Conservation (phyloP, 2,888 invertebrate species). For the Phortica okadai region DNA sequence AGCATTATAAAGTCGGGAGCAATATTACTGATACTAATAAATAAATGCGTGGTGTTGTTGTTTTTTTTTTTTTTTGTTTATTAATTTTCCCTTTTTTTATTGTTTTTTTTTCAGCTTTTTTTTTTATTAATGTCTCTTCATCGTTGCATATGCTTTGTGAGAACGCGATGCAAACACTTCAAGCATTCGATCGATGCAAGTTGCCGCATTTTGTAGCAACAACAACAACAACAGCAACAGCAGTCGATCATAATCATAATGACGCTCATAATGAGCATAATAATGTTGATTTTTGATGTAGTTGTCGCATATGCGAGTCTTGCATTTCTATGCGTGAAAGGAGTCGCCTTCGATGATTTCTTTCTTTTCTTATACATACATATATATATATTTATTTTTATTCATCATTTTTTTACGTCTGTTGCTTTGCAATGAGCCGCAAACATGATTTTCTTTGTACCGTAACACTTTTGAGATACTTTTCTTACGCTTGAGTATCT, state of each 20-base stretch:
- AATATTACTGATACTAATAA: too few relatives aligned
- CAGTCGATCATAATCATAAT: constrained; percentile 31
- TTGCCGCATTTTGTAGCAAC: constrained; percentile 56
- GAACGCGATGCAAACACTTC: not conserved
- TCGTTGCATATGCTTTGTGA: constrained; percentile 48
- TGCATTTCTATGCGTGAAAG: constrained; percentile 62
- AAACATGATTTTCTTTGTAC: constrained; percentile 66
- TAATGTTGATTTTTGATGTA: constrained; percentile 38
- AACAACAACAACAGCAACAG: constrained; percentile 33
- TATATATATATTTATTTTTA: constrained; percentile 49
- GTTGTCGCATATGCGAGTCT: constrained; percentile 39
- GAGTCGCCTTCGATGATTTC: constrained; percentile 39
- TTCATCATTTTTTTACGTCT: constrained; percentile 72
- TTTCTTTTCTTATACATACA: constrained; percentile 17
- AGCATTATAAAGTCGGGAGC: too few relatives aligned
- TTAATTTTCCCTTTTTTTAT: not conserved
- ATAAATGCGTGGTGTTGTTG: too few relatives aligned
- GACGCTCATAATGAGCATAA: constrained; percentile 31
- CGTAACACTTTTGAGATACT: constrained; percentile 49
- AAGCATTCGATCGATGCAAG: constrained; percentile 60
- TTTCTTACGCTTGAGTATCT: not conserved
- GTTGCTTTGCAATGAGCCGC: constrained; percentile 76
- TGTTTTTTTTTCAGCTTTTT: too few relatives aligned
- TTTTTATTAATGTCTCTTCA: constrained; percentile 3
- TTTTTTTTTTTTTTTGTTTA: too few relatives aligned